These are phyloP conservation scores for Hypocryptadius cinnamomeus DNA, from an alignment of 2,113 vertebrate genomes.

Conservation along the genomic window DNA sequence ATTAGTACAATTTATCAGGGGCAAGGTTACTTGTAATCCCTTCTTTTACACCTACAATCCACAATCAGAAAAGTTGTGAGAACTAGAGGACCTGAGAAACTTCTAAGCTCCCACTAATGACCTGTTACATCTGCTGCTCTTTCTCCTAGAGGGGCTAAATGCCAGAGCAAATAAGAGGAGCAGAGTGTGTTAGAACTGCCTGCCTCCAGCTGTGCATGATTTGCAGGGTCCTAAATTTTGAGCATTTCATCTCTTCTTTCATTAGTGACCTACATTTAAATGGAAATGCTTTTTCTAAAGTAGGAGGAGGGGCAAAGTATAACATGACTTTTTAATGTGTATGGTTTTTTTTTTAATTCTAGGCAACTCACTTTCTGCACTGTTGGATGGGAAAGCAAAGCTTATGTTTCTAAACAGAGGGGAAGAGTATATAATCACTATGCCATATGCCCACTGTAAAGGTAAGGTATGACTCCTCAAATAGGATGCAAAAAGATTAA, in stretches of 20 bases:
- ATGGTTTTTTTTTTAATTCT: background rate
- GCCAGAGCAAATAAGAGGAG: background rate
- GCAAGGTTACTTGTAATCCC: background rate
- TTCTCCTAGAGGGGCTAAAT: background rate
- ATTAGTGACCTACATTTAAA: background rate
- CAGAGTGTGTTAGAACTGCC: background rate
- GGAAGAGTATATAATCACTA: slow-evolving; percentile 91
- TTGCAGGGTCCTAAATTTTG: background rate
- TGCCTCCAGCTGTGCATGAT: background rate
- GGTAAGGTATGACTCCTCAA: slow-evolving; percentile 61
- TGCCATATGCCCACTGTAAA: slow-evolving; percentile 97
- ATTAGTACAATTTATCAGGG: background rate
- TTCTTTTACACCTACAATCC: background rate
- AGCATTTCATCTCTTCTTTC: background rate
- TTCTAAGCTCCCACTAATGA: background rate
- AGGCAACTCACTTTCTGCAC: slow-evolving; percentile 94
- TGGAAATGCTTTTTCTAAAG: background rate
- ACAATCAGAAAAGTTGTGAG: background rate
- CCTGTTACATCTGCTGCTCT: background rate
- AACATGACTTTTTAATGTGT: background rate
- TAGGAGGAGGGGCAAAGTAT: background rate
- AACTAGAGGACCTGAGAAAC: background rate
- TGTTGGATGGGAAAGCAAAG: slow-evolving; percentile 89
- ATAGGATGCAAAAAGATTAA: background rate
- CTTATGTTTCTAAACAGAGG: slow-evolving; percentile 80